Evolutionary conservation across 2,113 vertebrate species (phyloP), one percentile per base, ranked within the genome.

Genomic region (Embiotoca jacksoni): DNA sequence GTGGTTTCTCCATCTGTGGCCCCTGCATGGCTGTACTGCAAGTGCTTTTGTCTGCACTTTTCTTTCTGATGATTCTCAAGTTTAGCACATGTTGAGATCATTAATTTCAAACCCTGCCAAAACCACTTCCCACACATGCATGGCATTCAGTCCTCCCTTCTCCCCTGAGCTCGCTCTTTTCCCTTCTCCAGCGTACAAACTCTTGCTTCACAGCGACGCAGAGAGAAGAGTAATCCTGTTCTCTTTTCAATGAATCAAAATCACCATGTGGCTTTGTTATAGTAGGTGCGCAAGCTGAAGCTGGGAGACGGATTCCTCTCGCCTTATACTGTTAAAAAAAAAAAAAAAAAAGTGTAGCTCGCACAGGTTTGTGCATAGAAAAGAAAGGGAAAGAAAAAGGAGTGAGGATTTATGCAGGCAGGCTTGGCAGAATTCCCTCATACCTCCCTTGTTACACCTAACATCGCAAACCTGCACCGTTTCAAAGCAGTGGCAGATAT

Each of bases 61-160:
- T 86, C 77, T 87, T 90, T 89, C 75, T 89, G 92, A 93, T 91
- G 92, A 92, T 83, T 89, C 90, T 89, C 81, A 85, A 87, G 84
- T 92, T 76, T 58, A 91, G 91, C 92, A 92, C 93, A 94, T 94
- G 94, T 91, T 93, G 93, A 93, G 94, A 93, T 94, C 93, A 92
- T 94, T 94, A 92, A 91, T 93, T 90, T 91, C 87, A 61, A 87
- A 81, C 81, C 77, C 80, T 88, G 92, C 92, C 93, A 94, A 92
- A 93, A 89, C 89, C 89, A 82, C 92, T 93, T 94, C 92, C 92
- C 90, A 93, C 91, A 90, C 89, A 93, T 90, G 90, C 89, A 88
- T 89, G 89, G 89, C 85, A 89, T 91, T 86, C 87, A 82, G 89
- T 85, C 82, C 79, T 85, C 77, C 54, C 37, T 33, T 75, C 62